Base-by-base conservation (phyloP, 2,888 invertebrate genomes). In the Allacma fusca region DNA sequence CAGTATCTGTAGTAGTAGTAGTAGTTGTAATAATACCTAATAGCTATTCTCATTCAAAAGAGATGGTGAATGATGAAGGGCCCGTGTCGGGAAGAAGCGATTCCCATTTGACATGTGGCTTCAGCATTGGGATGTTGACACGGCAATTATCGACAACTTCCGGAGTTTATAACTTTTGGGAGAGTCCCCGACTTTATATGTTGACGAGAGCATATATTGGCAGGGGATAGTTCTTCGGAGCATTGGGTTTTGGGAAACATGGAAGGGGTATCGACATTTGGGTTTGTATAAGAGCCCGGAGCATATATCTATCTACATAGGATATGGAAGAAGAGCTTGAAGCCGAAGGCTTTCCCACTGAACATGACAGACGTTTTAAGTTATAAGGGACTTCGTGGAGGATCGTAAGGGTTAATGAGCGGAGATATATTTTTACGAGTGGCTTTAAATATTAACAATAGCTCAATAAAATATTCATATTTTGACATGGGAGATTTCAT, bases 401-500 rank as follows among this genome's bases (percentile, higher is more conserved):
- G 19, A 50, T 12, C 50, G 19, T 50, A n/a, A 50, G 50, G 34
- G 50, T 50, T 50, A 50, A 50, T 50, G 50, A 50, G 50, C 16
- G 50, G 19, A 50, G 50, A 50, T 50, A 50, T 28, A 62, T 62
- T 65, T 65, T 65, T 65, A 65, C 65, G 65, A 65, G 65, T 19
- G 70, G 43, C 26, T 28, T 26, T 44, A 70, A 70, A n/a, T 70
- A 26, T 70, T 44, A 70, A 70, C 70, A 70, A 70, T 70, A 43
- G 70, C 13, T 24, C 50, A 44, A 26, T 70, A 70, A 70, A 70
- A 24, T 28, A 50, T 44, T 40, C 26, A 43, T 70, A 70, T 70
- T 70, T 70, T 70, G 70, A 70, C 70, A 70, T 70, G 70, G 70
- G 70, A 70, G 50, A 70, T 70, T 70, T 44, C 70, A 70, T 70